Percentiles rank a stretch among this genome's conserved stretches.
Evolutionary conservation across 2,888 invertebrate species (phyloP).

Genomic region (Linnaemya vulpina): DNA sequence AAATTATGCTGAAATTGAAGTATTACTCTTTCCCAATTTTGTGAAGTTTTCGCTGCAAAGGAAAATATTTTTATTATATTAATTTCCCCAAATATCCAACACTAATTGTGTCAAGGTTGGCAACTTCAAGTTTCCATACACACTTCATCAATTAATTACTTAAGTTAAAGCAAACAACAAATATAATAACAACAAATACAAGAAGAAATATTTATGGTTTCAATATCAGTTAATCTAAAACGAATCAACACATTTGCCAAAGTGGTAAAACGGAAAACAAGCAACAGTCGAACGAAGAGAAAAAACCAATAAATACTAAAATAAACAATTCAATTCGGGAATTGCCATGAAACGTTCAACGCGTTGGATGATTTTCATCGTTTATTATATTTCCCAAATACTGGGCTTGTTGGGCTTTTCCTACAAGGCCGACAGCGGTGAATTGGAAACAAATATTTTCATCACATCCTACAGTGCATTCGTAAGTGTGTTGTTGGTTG

Average conservation of each 20-base stretch:
- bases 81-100: background rate
- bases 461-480: conserved; percentile 23
- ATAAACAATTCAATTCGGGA: conserved; percentile 1
- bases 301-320: background rate
- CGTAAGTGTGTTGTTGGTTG: conserved; percentile 34
- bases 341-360: conserved; percentile 47
- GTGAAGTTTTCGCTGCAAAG: no score
- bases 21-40: no score
- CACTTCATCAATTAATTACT: conserved; percentile 1
- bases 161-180: background rate
- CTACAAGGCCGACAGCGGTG: conserved; percentile 28
- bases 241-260: background rate
- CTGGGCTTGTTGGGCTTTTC: conserved; percentile 35
- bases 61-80: background rate
- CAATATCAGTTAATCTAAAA: conserved; percentile 26
- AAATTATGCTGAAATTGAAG: no score
- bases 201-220: background rate
- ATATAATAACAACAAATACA: background rate
- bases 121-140: background rate
- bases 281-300: background rate
- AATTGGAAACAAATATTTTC: conserved; percentile 2
- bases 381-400: conserved; percentile 26
- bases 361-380: conserved; percentile 32
- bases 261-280: background rate
- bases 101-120: background rate